phyloP scores from a whole-genome alignment of 2,113 vertebrate species.

The Ornithorhynchus anatinus region DNA sequence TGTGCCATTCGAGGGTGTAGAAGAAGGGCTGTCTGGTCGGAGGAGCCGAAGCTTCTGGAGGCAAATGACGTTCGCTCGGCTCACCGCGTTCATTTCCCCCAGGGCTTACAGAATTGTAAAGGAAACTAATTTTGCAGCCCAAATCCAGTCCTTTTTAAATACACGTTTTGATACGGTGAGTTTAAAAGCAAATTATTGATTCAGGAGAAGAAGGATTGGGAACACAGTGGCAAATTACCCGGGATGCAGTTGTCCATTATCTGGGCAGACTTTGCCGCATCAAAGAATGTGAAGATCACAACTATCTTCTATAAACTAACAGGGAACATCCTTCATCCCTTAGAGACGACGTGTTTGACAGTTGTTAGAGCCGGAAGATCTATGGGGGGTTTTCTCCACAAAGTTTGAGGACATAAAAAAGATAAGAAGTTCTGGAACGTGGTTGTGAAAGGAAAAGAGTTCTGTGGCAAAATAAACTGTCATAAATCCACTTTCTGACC shows the following conservation, averaged over 20 bases:
- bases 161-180: background rate
- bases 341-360: slow-evolving; percentile 20
- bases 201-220: slow-evolving; percentile 30
- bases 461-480: background rate
- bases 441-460: background rate
- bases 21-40: no score
- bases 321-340: slow-evolving; percentile 33
- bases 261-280: background rate
- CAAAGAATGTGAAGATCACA: slow-evolving; percentile 33
- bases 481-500: background rate
- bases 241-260: background rate
- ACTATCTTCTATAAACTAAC: slow-evolving; percentile 17
- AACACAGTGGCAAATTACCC: slow-evolving; percentile 6
- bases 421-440: background rate
- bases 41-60: slow-evolving; percentile 37
- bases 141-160: slow-evolving; percentile 10
- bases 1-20: background rate
- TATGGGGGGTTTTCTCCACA: slow-evolving; percentile 28
- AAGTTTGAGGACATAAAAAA: slow-evolving; percentile 17
- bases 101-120: slow-evolving; percentile 8
- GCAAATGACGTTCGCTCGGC: slow-evolving; percentile 28
- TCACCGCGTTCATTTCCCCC: slow-evolving; percentile 1
- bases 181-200: slow-evolving; percentile 23
- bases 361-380: background rate
- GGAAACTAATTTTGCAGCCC: slow-evolving; percentile 39